These are phyloP conservation scores for Isoperla grammatica DNA, from an alignment of 2,888 invertebrate species.

Conservation along the genomic window DNA sequence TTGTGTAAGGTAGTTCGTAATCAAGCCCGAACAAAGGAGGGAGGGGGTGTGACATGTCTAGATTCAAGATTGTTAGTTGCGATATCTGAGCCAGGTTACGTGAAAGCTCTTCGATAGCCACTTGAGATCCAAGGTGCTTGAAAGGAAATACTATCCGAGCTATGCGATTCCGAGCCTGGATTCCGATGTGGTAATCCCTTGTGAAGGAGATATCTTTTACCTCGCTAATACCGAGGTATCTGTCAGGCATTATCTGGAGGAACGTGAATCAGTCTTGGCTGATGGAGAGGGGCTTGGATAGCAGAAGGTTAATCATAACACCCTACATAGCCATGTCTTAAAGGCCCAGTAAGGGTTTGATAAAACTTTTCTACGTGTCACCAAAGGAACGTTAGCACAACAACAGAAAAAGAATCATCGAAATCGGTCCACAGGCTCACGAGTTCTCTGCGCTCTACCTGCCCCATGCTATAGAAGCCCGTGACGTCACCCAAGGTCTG, in stretches of 20 bases:
- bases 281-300: not conserved
- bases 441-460: too few relatives aligned
- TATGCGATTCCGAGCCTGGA: not conserved
- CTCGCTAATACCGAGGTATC: conserved; percentile 11
- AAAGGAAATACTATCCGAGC: conserved; percentile 3
- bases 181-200: not conserved
- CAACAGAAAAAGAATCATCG: too few relatives aligned
- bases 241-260: conserved; percentile 14
- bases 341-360: too few relatives aligned
- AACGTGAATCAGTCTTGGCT: conserved; percentile 13
- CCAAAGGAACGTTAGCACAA: too few relatives aligned
- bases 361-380: too few relatives aligned
- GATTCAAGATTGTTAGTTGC: not conserved
- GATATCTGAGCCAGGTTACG: not conserved
- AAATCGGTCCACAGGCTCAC: too few relatives aligned
- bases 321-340: not conserved
- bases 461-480: too few relatives aligned
- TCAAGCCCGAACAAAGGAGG: not conserved
- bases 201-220: conserved; percentile 12
- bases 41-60: not conserved
- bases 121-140: not conserved
- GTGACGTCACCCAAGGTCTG: too few relatives aligned
- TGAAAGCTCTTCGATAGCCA: conserved; percentile 4
- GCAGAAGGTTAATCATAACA: conserved; percentile 1
- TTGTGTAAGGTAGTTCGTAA: not conserved